Conservation (phyloP, 2,113 vertebrate species). For the mouse (Mus musculus) region GRCm39 chr5:51657001-51657500, state of each 20-base stretch:
- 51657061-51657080: constrained; percentile 92
- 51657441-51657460: background rate
- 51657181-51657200: constrained; percentile 8
- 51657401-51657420: background rate
- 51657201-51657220: constrained; percentile 20
- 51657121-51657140: constrained; percentile 41
- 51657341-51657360: constrained; percentile 79
- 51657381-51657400: constrained; percentile 69
- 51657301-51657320: constrained; percentile 26
- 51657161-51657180: constrained; percentile 53
- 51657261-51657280: constrained; percentile 84
- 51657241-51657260: constrained; percentile 82
- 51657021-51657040: constrained; percentile 93
- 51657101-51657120: constrained; percentile 31
- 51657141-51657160: constrained; percentile 62
- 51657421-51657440: background rate
- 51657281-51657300: constrained; percentile 88
- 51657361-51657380: constrained; percentile 74
- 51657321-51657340: constrained; percentile 31
- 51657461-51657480: background rate
- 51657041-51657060: constrained; percentile 92
- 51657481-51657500: background rate
- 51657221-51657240: constrained; percentile 45
- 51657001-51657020: constrained; percentile 92
- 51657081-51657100: constrained; percentile 79